Evolutionary conservation across 2,888 invertebrate genomes (phyloP).

Genomic region (Plemyria rubiginata): DNA sequence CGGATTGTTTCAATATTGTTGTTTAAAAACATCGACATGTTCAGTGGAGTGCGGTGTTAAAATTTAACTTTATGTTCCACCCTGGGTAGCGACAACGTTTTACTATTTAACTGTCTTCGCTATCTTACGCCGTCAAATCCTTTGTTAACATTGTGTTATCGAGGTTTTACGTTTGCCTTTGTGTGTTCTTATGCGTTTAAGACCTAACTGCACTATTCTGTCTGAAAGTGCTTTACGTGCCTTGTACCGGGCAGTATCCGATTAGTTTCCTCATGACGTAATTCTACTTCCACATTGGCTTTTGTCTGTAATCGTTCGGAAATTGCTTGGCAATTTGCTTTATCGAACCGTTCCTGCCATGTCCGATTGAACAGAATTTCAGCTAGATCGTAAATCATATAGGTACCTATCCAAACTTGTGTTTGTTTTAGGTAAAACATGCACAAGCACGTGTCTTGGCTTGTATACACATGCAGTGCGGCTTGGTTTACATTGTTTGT

Average conservation of each 20-base stretch:
- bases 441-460: not conserved
- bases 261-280: constrained; percentile 13
- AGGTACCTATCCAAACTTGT: constrained; percentile 5
- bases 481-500: constrained; percentile 32
- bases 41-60: constrained; percentile 19
- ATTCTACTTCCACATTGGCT: constrained; percentile 2
- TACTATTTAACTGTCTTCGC: constrained; percentile 39
- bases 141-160: constrained; percentile 33
- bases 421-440: not conserved
- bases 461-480: constrained; percentile 10
- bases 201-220: constrained; percentile 16
- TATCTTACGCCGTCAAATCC: constrained; percentile 37
- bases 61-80: constrained; percentile 26
- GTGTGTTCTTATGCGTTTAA: constrained; percentile 33
- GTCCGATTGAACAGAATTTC: constrained; percentile 5
- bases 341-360: constrained; percentile 11
- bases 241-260: constrained; percentile 2
- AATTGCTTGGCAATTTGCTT: constrained; percentile 17
- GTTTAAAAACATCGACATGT: constrained; percentile 16
- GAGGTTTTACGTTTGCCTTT: constrained; percentile 21
- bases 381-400: constrained; percentile 9
- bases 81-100: constrained; percentile 27
- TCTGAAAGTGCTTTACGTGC: constrained; percentile 10
- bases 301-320: constrained; percentile 10
- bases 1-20: constrained; percentile 17